Conservation (phyloP, 2,797 vertebrate species). For the Acrossocheilus wenchowensis region DNA sequence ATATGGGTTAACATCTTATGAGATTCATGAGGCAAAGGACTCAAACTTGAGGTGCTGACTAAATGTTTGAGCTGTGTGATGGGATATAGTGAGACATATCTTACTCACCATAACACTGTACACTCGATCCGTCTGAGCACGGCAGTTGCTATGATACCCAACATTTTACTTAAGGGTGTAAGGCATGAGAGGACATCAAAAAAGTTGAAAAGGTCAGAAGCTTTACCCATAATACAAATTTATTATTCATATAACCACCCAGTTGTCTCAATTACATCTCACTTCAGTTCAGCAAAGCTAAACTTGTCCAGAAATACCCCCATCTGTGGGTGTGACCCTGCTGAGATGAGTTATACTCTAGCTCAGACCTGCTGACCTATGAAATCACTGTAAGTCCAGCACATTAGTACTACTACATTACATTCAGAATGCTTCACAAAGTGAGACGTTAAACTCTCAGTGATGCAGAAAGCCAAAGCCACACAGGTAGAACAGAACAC, state of each 20-base stretch:
- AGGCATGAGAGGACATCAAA: not conserved
- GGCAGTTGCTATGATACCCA: not conserved
- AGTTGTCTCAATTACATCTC: not conserved
- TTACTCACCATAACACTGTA: constrained; percentile 3
- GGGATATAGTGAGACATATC: not conserved
- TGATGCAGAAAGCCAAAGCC: not conserved
- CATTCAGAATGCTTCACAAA: not conserved
- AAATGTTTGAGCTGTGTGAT: not conserved
- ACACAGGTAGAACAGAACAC: not conserved
- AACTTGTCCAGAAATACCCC: not conserved
- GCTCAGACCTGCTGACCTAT: not conserved
- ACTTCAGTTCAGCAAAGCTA: not conserved
- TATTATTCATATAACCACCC: not conserved
- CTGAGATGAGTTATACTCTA: constrained; percentile 16
- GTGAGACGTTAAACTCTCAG: not conserved
- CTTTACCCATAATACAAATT: not conserved
- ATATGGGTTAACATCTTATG: not conserved
- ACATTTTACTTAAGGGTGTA: not conserved
- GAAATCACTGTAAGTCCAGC: not conserved
- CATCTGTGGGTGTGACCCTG: not conserved
- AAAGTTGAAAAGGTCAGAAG: not conserved
- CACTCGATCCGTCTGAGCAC: constrained; percentile 17
- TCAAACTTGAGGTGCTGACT: not conserved
- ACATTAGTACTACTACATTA: not conserved
- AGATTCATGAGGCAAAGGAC: not conserved